Conservation (phyloP, 2,113 vertebrate species). For the Bufo gargarizans region DNA sequence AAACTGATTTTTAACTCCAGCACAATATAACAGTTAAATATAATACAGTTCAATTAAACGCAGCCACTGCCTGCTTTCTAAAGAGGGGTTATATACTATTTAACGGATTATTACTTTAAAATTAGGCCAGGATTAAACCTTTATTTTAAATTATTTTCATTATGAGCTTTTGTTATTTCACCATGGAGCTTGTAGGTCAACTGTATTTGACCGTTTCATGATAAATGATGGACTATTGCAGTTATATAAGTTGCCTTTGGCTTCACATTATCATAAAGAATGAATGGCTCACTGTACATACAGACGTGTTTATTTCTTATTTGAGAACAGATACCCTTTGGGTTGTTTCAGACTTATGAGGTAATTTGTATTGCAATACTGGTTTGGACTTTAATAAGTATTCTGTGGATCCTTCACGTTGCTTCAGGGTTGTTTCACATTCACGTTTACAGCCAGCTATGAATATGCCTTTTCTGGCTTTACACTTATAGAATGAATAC, state of each 20-base stretch:
- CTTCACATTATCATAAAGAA: conserved; percentile 51
- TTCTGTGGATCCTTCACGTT: conserved; percentile 15
- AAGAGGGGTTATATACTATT: not conserved
- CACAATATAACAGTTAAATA: not conserved
- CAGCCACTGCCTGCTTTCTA: not conserved
- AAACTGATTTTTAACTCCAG: not conserved
- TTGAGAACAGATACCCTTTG: conserved; percentile 23
- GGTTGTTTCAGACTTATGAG: conserved; percentile 38
- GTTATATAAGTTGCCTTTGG: conserved; percentile 28
- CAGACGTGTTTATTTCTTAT: conserved; percentile 34
- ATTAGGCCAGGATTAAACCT: not conserved
- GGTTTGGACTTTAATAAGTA: conserved; percentile 38
- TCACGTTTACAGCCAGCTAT: conserved; percentile 9
- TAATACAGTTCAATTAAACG: not conserved
- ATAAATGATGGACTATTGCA: conserved; percentile 23
- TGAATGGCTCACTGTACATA: conserved; percentile 35
- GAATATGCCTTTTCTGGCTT: conserved; percentile 22
- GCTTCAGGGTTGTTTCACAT: conserved; percentile 32
- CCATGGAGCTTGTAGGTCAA: not conserved
- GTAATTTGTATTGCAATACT: conserved; percentile 41
- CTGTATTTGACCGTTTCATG: not conserved
- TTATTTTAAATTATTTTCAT: not conserved
- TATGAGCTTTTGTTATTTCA: conserved; percentile 1
- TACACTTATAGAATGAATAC: conserved; percentile 7
- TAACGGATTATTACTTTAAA: not conserved